Percentiles rank a stretch among this genome's conserved stretches.
phyloP scores from a whole-genome alignment of 2,113 vertebrate genomes.

The Rutilus rutilus region DNA sequence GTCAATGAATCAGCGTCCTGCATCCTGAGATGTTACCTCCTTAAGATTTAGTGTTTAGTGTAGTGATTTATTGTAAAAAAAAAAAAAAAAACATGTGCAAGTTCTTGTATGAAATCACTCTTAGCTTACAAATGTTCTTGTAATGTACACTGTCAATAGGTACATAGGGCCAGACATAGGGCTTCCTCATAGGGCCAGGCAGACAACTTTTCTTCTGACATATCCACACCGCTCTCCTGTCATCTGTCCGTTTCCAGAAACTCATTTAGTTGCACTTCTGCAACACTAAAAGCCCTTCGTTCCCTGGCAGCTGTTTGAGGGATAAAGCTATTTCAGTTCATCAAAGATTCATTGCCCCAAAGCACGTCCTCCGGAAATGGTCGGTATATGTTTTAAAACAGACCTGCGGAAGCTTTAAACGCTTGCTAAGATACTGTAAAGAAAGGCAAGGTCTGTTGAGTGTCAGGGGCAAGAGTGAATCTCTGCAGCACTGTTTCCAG shows the following conservation, averaged over 20 bases:
- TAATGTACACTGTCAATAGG: not conserved
- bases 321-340: slow-evolving; percentile 71
- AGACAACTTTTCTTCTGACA: not conserved
- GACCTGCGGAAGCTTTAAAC: slow-evolving; percentile 42
- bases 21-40: not conserved
- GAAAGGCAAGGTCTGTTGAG: slow-evolving; percentile 7
- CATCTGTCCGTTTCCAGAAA: slow-evolving; percentile 7
- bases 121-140: not conserved
- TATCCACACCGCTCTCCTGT: not conserved
- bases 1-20: not conserved
- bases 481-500: not conserved
- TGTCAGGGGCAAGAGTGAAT: not conserved
- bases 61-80: no score
- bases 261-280: slow-evolving; percentile 45
- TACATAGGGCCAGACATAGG: no score
- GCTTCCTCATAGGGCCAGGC: not conserved
- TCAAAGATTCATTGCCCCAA: slow-evolving; percentile 75
- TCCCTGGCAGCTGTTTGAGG: slow-evolving; percentile 63
- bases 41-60: not conserved
- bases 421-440: slow-evolving; percentile 45
- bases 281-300: slow-evolving; percentile 60
- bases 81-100: no score
- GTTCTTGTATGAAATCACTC: no score
- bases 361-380: slow-evolving; percentile 53
- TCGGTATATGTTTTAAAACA: slow-evolving; percentile 47